Percentiles rank a stretch among this genome's conserved stretches.
Conservation (phyloP, 1,140 invertebrate genomes). For the Lasaia peninsularis region DNA sequence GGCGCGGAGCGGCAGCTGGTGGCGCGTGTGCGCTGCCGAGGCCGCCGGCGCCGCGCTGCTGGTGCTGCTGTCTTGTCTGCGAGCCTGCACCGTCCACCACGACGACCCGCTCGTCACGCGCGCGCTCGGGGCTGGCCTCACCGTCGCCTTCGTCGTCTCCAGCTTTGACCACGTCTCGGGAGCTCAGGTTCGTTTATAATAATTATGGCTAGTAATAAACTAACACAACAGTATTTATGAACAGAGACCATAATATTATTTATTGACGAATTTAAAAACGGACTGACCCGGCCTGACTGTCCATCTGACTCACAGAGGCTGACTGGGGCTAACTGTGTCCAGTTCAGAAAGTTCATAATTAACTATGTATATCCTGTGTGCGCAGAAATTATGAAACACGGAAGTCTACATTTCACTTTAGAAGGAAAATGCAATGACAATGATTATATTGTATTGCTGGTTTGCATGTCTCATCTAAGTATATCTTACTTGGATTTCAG, state of each 20-base stretch:
- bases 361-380: too few species aligned
- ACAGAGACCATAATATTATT: too few species aligned
- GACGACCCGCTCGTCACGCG: slow-evolving; percentile 21
- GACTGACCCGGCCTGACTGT: too few species aligned
- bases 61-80: slow-evolving; percentile 43
- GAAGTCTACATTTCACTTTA: too few species aligned
- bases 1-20: slow-evolving; percentile 18
- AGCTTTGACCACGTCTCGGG: slow-evolving; percentile 51
- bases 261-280: too few species aligned
- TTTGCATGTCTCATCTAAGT: background rate
- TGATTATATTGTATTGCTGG: too few species aligned
- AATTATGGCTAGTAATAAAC: too few species aligned
- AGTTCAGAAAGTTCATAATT: too few species aligned
- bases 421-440: background rate
- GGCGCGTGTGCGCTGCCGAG: slow-evolving; percentile 36
- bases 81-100: background rate
- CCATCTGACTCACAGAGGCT: too few species aligned
- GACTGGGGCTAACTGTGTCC: too few species aligned
- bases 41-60: slow-evolving; percentile 37
- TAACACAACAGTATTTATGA: too few species aligned
- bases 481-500: slow-evolving; percentile 1
- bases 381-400: too few species aligned
- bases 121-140: slow-evolving; percentile 37
- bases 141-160: slow-evolving; percentile 42
- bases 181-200: slow-evolving; percentile 18